Conservation (phyloP, 1,140 invertebrate species). For the Argopecten irradians region DNA sequence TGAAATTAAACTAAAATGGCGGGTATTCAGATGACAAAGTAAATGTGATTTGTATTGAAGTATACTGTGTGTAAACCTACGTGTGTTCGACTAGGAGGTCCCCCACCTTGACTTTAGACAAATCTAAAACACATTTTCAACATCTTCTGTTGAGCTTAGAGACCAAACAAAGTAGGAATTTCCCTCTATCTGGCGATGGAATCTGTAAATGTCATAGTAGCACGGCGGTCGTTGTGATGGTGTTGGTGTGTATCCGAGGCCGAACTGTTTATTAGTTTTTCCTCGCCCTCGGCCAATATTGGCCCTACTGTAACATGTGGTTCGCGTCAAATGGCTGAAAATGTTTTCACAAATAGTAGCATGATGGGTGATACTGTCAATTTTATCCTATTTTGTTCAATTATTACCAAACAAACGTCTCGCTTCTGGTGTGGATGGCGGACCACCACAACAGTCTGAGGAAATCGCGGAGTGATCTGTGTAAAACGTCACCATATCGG, state of each 20-base stretch:
- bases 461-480: neutral
- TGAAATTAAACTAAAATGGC: neutral
- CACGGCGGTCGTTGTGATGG: neutral
- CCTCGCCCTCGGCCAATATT: constrained; percentile 8
- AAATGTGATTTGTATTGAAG: constrained; percentile 5
- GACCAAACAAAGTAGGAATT: neutral
- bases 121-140: constrained; percentile 23
- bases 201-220: neutral
- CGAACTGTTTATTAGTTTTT: neutral
- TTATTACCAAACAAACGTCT: constrained; percentile 17
- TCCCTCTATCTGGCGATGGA: neutral
- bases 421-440: neutral
- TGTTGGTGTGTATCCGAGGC: neutral
- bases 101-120: neutral
- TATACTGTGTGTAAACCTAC: neutral
- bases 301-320: constrained; percentile 6
- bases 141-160: constrained; percentile 21
- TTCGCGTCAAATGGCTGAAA: constrained; percentile 20
- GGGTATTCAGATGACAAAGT: neutral
- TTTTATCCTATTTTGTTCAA: constrained; percentile 19
- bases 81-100: constrained; percentile 14
- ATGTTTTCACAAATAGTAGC: constrained; percentile 16
- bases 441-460: neutral
- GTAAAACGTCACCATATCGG: neutral
- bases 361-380: constrained; percentile 16